phyloP scores from a whole-genome alignment of 2,888 invertebrate species.

The Tiliacea citrago region DNA sequence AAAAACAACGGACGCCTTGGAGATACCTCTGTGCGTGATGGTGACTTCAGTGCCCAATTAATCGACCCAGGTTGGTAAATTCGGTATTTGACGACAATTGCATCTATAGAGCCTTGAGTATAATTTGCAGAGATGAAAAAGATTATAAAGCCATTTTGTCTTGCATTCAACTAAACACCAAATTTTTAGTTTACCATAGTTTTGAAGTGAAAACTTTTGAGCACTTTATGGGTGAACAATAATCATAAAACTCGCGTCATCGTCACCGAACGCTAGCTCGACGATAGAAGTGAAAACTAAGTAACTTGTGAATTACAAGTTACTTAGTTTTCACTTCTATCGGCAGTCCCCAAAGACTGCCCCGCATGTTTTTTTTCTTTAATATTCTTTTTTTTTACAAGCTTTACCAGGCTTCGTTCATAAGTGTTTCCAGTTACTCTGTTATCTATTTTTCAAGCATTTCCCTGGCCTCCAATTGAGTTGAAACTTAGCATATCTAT shows the following conservation, averaged over 20 bases:
- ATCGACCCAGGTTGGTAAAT: constrained; percentile 81
- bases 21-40: constrained; percentile 88
- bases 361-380: too few species aligned
- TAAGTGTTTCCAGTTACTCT: neutral
- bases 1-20: constrained; percentile 89
- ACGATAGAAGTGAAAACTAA: too few species aligned
- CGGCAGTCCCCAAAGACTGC: too few species aligned
- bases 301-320: too few species aligned
- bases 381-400: neutral
- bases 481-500: too few species aligned
- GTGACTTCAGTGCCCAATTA: constrained; percentile 89
- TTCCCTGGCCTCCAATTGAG: neutral
- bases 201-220: too few species aligned
- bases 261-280: too few species aligned
- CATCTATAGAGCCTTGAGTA: neutral
- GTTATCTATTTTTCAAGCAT: neutral
- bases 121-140: neutral
- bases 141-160: neutral
- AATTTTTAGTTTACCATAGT: too few species aligned
- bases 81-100: neutral
- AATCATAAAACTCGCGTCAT: too few species aligned
- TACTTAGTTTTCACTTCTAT: too few species aligned
- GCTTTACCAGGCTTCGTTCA: neutral
- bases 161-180: neutral
- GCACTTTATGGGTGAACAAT: too few species aligned